These are phyloP conservation scores for Nyctibius grandis DNA, from an alignment of 2,797 vertebrate species.

Conservation along the genomic window DNA sequence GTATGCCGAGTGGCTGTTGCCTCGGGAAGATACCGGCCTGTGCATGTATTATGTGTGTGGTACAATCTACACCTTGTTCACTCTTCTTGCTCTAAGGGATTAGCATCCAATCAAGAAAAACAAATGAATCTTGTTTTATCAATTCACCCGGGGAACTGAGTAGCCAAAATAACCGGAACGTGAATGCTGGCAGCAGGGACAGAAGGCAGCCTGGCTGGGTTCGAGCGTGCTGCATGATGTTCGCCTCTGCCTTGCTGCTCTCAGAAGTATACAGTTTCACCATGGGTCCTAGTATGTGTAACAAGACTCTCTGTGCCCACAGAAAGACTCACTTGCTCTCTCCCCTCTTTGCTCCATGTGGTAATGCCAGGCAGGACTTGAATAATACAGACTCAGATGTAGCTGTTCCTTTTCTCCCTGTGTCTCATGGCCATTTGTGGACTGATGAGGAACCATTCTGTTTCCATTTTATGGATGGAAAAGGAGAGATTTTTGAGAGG, in stretches of 20 bases:
- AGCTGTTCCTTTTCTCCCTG: background rate
- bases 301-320: background rate
- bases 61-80: background rate
- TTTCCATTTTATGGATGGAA: background rate
- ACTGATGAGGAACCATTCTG: background rate
- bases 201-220: background rate
- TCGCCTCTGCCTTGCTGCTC: background rate
- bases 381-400: background rate
- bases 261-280: accelerated
- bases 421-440: background rate
- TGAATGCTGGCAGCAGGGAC: background rate
- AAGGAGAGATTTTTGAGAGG: background rate
- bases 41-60: background rate
- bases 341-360: background rate
- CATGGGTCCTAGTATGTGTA: accelerated
- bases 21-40: background rate
- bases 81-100: background rate
- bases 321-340: background rate
- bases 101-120: background rate
- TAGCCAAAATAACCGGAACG: background rate
- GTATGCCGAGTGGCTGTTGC: background rate
- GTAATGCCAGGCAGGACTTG: background rate
- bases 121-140: background rate
- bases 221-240: background rate
- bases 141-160: background rate